Percentiles rank a stretch among this genome's conserved stretches.
Evolutionary conservation across 2,888 invertebrate genomes (phyloP).

Genomic region (Deladenus siricidicola): DNA sequence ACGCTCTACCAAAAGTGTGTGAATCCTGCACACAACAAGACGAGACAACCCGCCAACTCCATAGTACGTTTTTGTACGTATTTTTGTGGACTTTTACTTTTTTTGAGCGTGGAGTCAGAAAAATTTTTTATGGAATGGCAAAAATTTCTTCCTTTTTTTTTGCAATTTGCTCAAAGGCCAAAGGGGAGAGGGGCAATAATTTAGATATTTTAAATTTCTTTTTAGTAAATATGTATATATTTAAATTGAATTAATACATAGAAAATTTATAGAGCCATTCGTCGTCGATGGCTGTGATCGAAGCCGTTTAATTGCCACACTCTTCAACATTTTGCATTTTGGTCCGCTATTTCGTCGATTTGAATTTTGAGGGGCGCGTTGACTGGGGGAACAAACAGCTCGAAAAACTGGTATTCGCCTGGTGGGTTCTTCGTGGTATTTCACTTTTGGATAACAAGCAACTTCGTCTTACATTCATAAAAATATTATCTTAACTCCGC

Average conservation of each 20-base stretch:
- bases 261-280: slow-evolving; percentile 23
- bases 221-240: not conserved
- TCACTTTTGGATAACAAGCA: too few species aligned
- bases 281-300: slow-evolving; percentile 23
- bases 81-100: not conserved
- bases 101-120: not conserved
- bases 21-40: slow-evolving; percentile 6
- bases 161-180: not conserved
- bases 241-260: not conserved
- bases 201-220: too few species aligned
- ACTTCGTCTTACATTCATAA: not conserved
- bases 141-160: not conserved
- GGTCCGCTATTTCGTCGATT: too few species aligned
- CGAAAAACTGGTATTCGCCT: too few species aligned
- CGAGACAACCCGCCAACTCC: slow-evolving; percentile 12
- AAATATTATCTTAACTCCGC: not conserved
- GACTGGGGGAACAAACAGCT: too few species aligned
- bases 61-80: slow-evolving; percentile 16
- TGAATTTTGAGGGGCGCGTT: too few species aligned
- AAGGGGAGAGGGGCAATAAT: not conserved
- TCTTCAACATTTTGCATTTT: too few species aligned
- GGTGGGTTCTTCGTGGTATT: too few species aligned
- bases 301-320: too few species aligned
- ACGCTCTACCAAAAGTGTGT: slow-evolving; percentile 7
- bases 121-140: not conserved